phyloP scores from a whole-genome alignment of 2,113 vertebrate species.

The Pseudolaguvia tuberculata region DNA sequence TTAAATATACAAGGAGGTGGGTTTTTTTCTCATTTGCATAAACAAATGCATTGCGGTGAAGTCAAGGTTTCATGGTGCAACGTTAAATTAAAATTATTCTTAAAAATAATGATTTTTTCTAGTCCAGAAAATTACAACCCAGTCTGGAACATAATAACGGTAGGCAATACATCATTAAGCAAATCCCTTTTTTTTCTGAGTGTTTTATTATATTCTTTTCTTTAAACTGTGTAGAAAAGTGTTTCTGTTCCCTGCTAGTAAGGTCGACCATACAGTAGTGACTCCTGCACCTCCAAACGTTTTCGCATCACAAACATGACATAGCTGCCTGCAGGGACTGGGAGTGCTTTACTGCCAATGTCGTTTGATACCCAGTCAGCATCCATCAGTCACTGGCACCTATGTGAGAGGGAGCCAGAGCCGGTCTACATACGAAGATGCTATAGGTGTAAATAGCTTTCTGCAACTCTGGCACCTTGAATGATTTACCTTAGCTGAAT shows the following conservation, averaged over 20 bases:
- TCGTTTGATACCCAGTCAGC: conserved; percentile 37
- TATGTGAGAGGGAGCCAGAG: conserved; percentile 32
- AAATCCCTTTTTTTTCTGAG: conserved; percentile 35
- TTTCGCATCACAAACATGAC: conserved; percentile 13
- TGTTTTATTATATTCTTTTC: too few relatives aligned
- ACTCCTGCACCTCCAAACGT: conserved; percentile 11
- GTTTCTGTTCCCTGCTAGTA: not conserved
- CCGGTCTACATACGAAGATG: conserved; percentile 36
- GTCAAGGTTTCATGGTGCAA: conserved; percentile 10
- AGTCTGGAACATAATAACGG: conserved; percentile 3
- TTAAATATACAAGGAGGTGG: conserved; percentile 16
- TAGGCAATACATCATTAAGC: conserved; percentile 18
- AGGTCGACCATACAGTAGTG: not conserved
- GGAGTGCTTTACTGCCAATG: conserved; percentile 1
- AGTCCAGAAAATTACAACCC: not conserved
- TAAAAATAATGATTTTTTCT: not conserved
- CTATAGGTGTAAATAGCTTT: conserved; percentile 55
- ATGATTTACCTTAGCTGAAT: conserved; percentile 69
- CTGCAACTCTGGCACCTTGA: conserved; percentile 58
- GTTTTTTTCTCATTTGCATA: not conserved
- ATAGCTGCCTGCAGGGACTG: conserved; percentile 15
- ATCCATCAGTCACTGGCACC: conserved; percentile 33
- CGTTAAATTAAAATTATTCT: not conserved
- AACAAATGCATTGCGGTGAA: not conserved
- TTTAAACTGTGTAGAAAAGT: too few relatives aligned